Evolutionary conservation across 2,113 vertebrate species (phyloP), one percentile per base, ranked within the genome.

Genomic region (Rattus rattus): DNA sequence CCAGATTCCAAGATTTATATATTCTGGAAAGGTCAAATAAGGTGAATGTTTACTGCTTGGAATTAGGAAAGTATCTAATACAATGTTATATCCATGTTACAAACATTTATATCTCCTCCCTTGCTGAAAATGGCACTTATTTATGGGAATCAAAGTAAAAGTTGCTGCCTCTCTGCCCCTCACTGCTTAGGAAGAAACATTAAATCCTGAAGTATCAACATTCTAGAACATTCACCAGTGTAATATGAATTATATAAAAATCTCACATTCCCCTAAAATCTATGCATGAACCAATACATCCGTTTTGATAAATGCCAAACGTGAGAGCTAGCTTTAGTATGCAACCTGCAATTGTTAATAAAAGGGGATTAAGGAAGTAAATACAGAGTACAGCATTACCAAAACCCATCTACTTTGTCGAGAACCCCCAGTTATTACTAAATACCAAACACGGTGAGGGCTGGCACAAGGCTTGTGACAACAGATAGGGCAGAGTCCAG

Each of bases 111-210:
- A 70, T 91, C 33, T 91, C 79, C 36, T 79, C 49, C 73, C 69
- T 52, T 93, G 49, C 88, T 91, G 17, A 96, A 83, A 91, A 95
- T 65, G 39, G 30, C 39, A 26, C 13, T 97, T 81, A 92, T 47
- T 96, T 95, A 90, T 39, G 85, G 76, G 81, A 96, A 83, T 92
- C 36, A 52, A 39, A 63, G 19, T 93, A 95, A 96, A 97, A 91
- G 61, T 52, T 96, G 14, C 90, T 85, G 49, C 87, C 83, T 59
- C 79, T 52, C 63, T 0, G 12, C 8, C 43, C 39, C 49, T 95
- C 75, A 94, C 12, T 97, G 36, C 43, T 90, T 12, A 96, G 87
- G 89, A 93, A 86, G 59, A 97, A 61, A 77, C 70, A 93, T 20
- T 93, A 93, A 96, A 93, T 95, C 30, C 72, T 95, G 49, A 88